phyloP scores from a whole-genome alignment of 2,113 vertebrate genomes.

The Xyrauchen texanus region DNA sequence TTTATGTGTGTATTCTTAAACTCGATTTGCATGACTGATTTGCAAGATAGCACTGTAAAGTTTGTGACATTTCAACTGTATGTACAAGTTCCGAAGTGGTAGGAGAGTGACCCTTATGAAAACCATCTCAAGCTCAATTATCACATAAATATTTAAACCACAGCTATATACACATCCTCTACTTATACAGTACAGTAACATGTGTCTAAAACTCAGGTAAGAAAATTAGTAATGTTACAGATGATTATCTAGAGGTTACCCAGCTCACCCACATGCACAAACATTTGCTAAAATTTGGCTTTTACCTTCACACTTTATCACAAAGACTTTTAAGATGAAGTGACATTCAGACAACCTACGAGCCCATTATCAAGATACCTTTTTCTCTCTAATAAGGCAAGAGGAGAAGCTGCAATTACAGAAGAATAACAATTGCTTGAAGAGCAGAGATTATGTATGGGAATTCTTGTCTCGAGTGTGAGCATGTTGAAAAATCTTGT shows the following conservation, averaged over 20 bases:
- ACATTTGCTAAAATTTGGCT: no score
- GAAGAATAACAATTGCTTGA: conserved; percentile 57
- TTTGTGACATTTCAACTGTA: conserved; percentile 7
- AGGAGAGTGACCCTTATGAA: conserved; percentile 44
- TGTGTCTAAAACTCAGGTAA: conserved; percentile 28
- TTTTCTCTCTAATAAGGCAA: conserved; percentile 73
- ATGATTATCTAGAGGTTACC: not conserved
- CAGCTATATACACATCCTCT: conserved; percentile 10
- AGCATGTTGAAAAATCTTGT: conserved; percentile 16
- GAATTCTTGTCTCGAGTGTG: conserved; percentile 62
- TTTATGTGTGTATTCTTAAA: not conserved
- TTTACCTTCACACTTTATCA: no score
- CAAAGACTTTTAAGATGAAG: conserved; percentile 40
- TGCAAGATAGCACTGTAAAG: no score
- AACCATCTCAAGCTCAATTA: conserved; percentile 33
- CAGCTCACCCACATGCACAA: no score
- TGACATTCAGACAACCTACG: conserved; percentile 68
- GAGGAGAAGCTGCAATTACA: conserved; percentile 60
- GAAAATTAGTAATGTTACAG: conserved; percentile 46
- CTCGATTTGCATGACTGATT: no score
- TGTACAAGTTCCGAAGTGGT: conserved; percentile 43
- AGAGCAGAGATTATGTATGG: conserved; percentile 66
- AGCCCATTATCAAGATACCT: conserved; percentile 65
- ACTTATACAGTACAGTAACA: conserved; percentile 45
- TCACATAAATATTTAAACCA: conserved; percentile 52